These are phyloP conservation scores for Fragum fragum DNA, from an alignment of 2,888 invertebrate genomes.

Conservation along the genomic window DNA sequence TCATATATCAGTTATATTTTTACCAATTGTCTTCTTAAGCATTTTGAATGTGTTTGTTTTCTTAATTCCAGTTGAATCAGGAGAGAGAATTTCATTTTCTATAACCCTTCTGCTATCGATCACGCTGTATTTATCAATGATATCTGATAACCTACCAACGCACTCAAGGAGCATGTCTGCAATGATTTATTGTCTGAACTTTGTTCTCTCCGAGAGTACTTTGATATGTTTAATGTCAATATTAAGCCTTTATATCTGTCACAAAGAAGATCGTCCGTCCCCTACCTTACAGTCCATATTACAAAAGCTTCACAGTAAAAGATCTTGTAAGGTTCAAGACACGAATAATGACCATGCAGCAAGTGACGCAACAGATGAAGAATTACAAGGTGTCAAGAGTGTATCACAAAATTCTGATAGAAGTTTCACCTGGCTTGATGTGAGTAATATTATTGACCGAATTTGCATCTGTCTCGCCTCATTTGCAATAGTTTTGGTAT, in stretches of 20 bases:
- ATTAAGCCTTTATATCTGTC: not conserved
- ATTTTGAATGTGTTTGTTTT: not conserved
- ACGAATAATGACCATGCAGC: not conserved
- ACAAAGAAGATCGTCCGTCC: not conserved
- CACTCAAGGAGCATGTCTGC: constrained; percentile 4
- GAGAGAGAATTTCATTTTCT: constrained; percentile 10
- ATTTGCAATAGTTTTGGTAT: not conserved
- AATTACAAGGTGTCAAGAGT: not conserved
- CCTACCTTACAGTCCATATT: not conserved
- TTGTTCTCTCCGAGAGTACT: not conserved
- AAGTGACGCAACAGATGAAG: not conserved
- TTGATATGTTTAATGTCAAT: not conserved
- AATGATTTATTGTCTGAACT: not conserved
- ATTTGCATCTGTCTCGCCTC: not conserved
- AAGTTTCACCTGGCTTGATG: not conserved
- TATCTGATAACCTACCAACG: not conserved
- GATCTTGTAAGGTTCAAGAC: not conserved
- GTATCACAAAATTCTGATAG: not conserved
- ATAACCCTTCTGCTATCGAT: not conserved
- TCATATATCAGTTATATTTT: constrained; percentile 2
- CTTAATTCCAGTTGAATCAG: not conserved
- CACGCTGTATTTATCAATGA: not conserved
- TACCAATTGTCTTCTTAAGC: not conserved
- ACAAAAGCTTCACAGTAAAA: not conserved
- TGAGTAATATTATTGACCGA: not conserved